Evolutionary conservation across 2,888 invertebrate genomes (phyloP).

Genomic region (Cinara cedri): DNA sequence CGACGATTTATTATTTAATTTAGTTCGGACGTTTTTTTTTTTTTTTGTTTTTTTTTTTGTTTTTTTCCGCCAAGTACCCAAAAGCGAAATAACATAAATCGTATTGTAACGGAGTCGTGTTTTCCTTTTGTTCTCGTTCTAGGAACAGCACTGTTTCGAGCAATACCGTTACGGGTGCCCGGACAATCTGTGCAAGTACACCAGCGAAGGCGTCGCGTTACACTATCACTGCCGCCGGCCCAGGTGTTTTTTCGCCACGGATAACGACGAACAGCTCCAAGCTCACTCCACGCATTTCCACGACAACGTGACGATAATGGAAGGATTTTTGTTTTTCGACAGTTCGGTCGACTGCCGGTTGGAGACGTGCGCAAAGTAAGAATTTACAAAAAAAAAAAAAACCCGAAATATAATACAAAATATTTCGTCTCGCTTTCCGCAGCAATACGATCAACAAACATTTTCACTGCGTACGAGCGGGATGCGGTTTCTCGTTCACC

Average conservation of each 20-base stretch:
- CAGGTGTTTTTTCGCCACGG: conserved; percentile 82
- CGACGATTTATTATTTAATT: too few species aligned
- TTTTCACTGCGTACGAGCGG: conserved; percentile 76
- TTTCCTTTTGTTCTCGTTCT: conserved; percentile 62
- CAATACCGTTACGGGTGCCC: conserved; percentile 71
- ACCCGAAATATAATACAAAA: not conserved
- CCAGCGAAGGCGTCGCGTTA: conserved; percentile 61
- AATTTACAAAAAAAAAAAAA: not conserved
- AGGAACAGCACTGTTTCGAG: conserved; percentile 70
- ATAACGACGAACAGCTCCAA: conserved; percentile 77
- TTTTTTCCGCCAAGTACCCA: not conserved
- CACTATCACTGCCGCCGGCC: conserved; percentile 87
- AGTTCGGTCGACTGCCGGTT: conserved; percentile 74
- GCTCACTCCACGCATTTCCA: conserved; percentile 87
- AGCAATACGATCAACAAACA: conserved; percentile 76
- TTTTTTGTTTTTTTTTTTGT: not conserved
- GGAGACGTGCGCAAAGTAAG: conserved; percentile 68
- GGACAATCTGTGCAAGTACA: conserved; percentile 75
- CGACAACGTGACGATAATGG: conserved; percentile 78
- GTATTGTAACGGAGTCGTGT: not conserved
- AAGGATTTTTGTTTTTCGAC: conserved; percentile 86
- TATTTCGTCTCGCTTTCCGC: conserved; percentile 31
- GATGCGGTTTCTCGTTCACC: conserved; percentile 76
- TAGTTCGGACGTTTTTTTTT: too few species aligned
- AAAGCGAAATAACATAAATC: too few species aligned